Percentiles rank a stretch among this genome's conserved stretches.
Evolutionary conservation across 1,140 invertebrate species (phyloP).

Genomic region (Sipha flava): DNA sequence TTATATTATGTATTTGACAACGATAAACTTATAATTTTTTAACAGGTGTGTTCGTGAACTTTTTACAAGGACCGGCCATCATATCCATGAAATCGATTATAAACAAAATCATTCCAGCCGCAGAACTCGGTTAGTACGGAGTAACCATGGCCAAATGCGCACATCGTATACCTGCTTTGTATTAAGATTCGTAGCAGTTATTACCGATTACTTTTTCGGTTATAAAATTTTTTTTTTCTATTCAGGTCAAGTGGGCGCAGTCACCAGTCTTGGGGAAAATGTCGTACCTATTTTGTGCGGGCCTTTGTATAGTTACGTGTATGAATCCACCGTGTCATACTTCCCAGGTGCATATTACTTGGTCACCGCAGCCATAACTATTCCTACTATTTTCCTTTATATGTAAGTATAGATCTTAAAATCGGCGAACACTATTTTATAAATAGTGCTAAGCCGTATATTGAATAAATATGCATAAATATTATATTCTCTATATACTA

Average conservation of each 20-base stretch:
- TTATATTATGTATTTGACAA: too few species aligned
- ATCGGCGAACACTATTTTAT: too few species aligned
- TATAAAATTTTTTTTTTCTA: background rate
- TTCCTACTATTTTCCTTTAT: background rate
- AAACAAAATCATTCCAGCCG: slow-evolving; percentile 13
- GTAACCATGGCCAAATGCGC: too few species aligned
- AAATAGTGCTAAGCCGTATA: too few species aligned
- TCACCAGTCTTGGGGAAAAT: background rate
- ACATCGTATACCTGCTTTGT: too few species aligned
- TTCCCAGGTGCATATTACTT: background rate
- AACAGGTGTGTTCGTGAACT: background rate
- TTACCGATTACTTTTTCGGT: too few species aligned
- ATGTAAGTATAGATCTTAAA: background rate
- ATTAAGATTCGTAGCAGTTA: too few species aligned
- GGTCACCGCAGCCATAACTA: background rate
- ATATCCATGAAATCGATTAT: slow-evolving; percentile 15
- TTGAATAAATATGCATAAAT: too few species aligned
- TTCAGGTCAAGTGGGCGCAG: slow-evolving; percentile 1
- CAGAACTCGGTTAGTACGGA: background rate
- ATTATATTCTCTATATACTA: too few species aligned
- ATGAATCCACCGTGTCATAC: background rate
- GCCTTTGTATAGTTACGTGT: background rate
- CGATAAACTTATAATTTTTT: too few species aligned
- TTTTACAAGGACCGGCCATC: slow-evolving; percentile 17
- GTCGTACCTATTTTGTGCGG: slow-evolving; percentile 6